Evolutionary conservation across 1,140 invertebrate genomes (phyloP), one percentile per base, ranked within the genome.

Genomic region (Odontomachus brunneus): DNA sequence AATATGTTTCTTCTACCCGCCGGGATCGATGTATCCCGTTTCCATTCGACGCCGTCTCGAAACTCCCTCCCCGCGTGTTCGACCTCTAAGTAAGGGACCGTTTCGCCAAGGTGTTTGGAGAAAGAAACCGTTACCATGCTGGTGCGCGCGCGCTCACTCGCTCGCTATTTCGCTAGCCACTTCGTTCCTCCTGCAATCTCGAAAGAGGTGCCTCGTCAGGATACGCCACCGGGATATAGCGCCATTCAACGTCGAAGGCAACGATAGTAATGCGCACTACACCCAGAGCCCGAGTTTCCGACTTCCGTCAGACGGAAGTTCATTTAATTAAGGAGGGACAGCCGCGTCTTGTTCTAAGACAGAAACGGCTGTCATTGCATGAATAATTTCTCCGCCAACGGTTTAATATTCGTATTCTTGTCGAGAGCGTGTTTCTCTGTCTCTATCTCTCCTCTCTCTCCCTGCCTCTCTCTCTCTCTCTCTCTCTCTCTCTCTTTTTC

Each of bases 251-350:
- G 66, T 38, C 49, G 44, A 49, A 38, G 29, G 14, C 15, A 62
- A 80, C 75, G 19, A 69, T 78, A 75, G 67, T 55, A 75, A 74
- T 62, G 55, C 24, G 33, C 29, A 48, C 12, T 81, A 49, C 38
- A 44, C 38, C 60, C 59, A 83, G 44, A n/a, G n/a, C n/a, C 60
- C 71, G 53, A 60, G 55, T 84, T 44, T 82, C 81, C n/a, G n/a
- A n/a, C n/a, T n/a, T n/a, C 76, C 74, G 73, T 38, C 15, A 44
- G 15, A 48, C 51, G 62, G 14, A 83, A 83, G 33, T 83, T 83
- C 72, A 57, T 78, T 78, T 83, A 83, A 83, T 83, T 66, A 76
- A 83, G 72, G 33, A 67, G 22, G 44, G 66, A 69, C 26, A 60
- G 26, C 57, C 57, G 69, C 19, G 24, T 22, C 48, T 63, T 33